These are phyloP conservation scores for Rapana venosa DNA, from an alignment of 2,888 invertebrate genomes.

Conservation along the genomic window DNA sequence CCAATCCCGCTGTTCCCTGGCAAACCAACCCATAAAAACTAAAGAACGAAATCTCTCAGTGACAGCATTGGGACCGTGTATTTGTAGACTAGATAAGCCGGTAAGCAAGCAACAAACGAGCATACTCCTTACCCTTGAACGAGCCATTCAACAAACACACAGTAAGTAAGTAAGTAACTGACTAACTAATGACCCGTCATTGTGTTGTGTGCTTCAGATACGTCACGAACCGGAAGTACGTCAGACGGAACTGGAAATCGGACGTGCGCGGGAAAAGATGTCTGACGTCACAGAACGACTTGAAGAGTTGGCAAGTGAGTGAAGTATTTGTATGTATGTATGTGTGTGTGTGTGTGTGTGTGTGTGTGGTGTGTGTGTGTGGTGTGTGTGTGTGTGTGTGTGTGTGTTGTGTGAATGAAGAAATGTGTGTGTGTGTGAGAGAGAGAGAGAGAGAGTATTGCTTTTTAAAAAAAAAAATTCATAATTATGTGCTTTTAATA, in stretches of 20 bases:
- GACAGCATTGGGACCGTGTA: no score
- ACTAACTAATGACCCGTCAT: no score
- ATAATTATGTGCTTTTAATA: no score
- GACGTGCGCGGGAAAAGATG: conserved; percentile 67
- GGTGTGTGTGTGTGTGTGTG: not conserved
- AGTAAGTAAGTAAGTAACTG: no score
- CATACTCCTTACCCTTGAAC: no score
- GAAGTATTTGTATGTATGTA: not conserved
- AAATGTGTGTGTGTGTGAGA: not conserved
- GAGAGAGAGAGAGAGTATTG: not conserved
- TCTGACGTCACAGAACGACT: conserved; percentile 67
- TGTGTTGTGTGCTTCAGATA: conserved; percentile 51
- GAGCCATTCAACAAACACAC: no score
- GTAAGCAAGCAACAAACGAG: no score
- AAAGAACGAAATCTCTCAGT: no score
- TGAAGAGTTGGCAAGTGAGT: conserved; percentile 71
- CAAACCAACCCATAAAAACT: no score
- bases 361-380: not conserved
- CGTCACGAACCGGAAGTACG: conserved; percentile 62
- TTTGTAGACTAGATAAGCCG: no score
- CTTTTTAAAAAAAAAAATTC: no score
- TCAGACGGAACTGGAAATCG: conserved; percentile 65
- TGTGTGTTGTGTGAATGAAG: not conserved
- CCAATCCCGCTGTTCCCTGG: no score
- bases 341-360: conserved; percentile 2